Evolutionary conservation across 2,113 vertebrate genomes (phyloP).

Genomic region (Dendrocopos noguchii): DNA sequence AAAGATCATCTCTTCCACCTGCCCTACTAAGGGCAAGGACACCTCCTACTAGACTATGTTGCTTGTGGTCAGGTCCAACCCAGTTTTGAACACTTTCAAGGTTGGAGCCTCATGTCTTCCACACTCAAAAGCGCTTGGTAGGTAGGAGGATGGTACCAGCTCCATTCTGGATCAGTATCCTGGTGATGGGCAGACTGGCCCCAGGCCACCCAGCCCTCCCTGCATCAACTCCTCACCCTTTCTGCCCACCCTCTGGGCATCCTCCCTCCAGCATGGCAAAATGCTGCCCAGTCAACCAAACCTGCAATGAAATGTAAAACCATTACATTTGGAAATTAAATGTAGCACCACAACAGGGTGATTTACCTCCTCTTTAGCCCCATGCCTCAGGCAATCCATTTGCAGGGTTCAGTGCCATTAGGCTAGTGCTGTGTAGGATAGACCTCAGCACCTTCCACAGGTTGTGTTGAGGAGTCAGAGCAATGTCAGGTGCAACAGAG

Average conservation of each 20-base stretch:
- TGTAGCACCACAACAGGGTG: fast-evolving
- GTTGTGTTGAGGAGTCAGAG: neutral
- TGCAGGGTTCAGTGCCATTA: neutral
- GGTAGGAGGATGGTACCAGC: neutral
- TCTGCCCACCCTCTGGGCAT: neutral
- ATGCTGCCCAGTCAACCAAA: neutral
- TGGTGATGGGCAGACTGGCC: neutral
- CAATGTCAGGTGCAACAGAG: fast-evolving
- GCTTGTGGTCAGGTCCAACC: no score
- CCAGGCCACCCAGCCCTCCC: neutral
- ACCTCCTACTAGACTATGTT: no score
- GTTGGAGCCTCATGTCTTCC: neutral
- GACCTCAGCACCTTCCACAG: neutral
- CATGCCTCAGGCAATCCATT: neutral
- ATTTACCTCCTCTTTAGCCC: neutral
- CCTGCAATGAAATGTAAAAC: neutral
- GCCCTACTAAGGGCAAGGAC: no score
- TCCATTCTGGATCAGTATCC: neutral
- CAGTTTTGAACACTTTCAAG: no score
- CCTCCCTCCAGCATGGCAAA: neutral
- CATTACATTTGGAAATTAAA: neutral
- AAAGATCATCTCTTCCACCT: no score
- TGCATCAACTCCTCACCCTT: fast-evolving
- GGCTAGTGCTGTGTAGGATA: fast-evolving
- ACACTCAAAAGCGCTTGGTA: neutral